Evolutionary conservation across 2,797 vertebrate genomes (phyloP), one percentile per base, ranked within the genome.

Genomic region (Microchirus variegatus): DNA sequence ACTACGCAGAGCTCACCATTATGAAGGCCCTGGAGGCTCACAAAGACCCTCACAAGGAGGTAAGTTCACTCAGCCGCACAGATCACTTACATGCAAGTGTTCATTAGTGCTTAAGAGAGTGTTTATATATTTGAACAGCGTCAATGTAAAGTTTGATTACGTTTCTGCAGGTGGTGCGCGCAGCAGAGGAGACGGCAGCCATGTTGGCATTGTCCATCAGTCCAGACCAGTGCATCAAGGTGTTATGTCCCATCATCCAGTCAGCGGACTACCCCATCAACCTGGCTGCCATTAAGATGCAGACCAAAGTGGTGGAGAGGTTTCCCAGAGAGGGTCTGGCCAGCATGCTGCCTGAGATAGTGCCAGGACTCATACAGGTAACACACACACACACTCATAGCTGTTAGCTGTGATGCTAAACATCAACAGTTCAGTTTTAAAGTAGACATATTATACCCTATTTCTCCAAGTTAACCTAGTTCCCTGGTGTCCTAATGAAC

Each of bases 21-120:
- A 98, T 99, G 96, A 98, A 98, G 88, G 95, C 96, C 0, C 85
- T 99, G 86, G 97, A 99, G 92, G 93, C 96, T 13, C 97, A 99
- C 87, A 98, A 98, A 85, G 97, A 99, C 82, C 95, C 94, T 63
- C 96, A 99, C 87, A 99, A 99, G 75, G 97, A 99, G 95, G 97
- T 98, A 69, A 16, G 76, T 73, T 11, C 16, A 52, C 49, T 42
- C 43, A 40, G 19, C 53, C 54, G 35, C 18, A 22, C 16, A 16
- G 14, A 16, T 59, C 17, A 0, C 1, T 53, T 53, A 31, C 31
- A 31, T 31, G 6, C 31, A 31, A 31, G 31, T 31, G 22, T 22
- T 22, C 22, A 3, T 31, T 31, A 4, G 31, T 31, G 31, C 31
- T 31, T 31, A 31, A 31, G 31, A 31, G 31, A 31, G 1, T 1